phyloP scores from a whole-genome alignment of 2,797 vertebrate species.

The Apogon hyalosoma region DNA sequence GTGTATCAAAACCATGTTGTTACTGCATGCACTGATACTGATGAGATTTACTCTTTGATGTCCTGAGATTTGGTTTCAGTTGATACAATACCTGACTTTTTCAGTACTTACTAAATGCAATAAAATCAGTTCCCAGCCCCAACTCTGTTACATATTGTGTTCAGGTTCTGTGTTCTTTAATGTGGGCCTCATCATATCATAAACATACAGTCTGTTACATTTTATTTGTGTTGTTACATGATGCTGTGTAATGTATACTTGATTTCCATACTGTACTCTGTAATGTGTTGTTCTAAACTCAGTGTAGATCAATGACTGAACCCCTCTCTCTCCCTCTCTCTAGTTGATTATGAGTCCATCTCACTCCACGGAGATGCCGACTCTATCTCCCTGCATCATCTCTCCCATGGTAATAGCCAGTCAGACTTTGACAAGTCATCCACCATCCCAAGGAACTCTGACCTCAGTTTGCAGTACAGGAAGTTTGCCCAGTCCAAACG shows the following conservation, averaged over 20 bases:
- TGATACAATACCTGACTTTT: too few relatives aligned
- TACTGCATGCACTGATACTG: too few relatives aligned
- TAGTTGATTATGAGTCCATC: conserved; percentile 86
- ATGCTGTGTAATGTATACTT: not conserved
- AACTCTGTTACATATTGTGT: too few relatives aligned
- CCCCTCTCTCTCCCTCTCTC: not conserved
- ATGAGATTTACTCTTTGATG: too few relatives aligned
- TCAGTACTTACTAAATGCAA: too few relatives aligned
- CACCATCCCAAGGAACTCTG: conserved; percentile 88
- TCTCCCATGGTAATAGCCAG: conserved; percentile 70
- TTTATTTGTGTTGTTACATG: too few relatives aligned
- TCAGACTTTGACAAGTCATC: conserved; percentile 88
- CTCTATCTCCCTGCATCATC: conserved; percentile 84
- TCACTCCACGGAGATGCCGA: conserved; percentile 83
- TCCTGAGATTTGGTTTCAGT: too few relatives aligned
- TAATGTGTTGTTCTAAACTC: not conserved
- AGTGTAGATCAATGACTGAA: conserved; percentile 9
- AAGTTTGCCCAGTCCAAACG: conserved; percentile 85
- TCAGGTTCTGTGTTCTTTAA: too few relatives aligned
- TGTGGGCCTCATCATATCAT: too few relatives aligned
- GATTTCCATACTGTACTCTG: not conserved
- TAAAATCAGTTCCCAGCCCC: too few relatives aligned
- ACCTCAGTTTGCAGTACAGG: conserved; percentile 84
- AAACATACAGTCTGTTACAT: too few relatives aligned
- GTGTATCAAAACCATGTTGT: too few relatives aligned